Percentiles rank a stretch among this genome's conserved stretches.
Evolutionary conservation across 2,797 vertebrate genomes (phyloP).

Genomic region (Lepus townsendii): DNA sequence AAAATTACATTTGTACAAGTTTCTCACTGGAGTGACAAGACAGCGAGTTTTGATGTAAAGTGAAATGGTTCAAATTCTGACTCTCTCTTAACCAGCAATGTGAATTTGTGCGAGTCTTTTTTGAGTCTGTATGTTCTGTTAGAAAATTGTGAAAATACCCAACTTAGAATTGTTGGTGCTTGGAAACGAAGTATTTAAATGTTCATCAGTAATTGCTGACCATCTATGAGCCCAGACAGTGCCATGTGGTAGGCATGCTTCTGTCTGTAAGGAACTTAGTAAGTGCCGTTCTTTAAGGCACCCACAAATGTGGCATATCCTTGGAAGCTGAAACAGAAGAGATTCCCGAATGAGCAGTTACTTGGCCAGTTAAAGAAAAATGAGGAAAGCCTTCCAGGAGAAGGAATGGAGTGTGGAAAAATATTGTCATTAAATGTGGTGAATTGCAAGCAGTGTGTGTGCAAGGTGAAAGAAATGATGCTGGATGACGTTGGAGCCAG

Average conservation of each 20-base stretch:
- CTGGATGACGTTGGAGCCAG: background rate
- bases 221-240: background rate
- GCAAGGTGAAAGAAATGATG: background rate
- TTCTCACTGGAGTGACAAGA: conserved; percentile 7
- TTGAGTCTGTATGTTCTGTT: background rate
- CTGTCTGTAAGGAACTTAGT: background rate
- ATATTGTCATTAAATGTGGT: background rate
- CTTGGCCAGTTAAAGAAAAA: background rate
- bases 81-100: background rate
- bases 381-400: background rate
- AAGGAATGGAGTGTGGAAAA: background rate
- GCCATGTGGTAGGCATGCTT: background rate
- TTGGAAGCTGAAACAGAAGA: background rate
- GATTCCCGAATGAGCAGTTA: background rate
- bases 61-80: background rate
- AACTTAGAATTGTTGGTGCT: background rate
- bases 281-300: background rate
- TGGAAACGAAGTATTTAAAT: conserved; percentile 29
- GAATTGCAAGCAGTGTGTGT: background rate
- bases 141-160: background rate
- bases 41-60: background rate
- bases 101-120: background rate
- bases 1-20: conserved; percentile 56
- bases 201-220: background rate
- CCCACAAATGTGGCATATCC: background rate